Evolutionary conservation across 1,140 invertebrate genomes (phyloP), one percentile per base, ranked within the genome.

Genomic region (Triops cancriformis): DNA sequence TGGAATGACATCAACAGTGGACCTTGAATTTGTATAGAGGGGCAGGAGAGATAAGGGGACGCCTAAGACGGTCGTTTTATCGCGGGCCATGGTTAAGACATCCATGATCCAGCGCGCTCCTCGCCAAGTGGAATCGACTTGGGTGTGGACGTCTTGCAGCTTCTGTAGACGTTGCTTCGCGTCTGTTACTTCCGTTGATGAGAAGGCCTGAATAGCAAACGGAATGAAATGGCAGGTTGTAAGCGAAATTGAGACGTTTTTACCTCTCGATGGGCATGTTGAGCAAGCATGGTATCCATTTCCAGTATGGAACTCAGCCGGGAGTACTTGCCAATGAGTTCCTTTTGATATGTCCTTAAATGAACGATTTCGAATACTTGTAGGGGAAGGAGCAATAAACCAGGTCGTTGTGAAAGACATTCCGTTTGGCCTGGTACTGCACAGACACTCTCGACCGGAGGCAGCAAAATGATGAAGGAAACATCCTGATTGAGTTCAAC

Each of bases 51-150:
- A 79, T 7, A 85, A 76, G 12, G 81, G 79, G 28, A 86, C 81
- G 1, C 84, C 86, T 72, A 82, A 82, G 42, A 81, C 81, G n/a
- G 81, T 80, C 64, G 82, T 83, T 79, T 93, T 92, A 82, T 97
- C 96, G 77, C 96, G 87, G 1, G 96, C 95, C 83, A 95, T 96
- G 0, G 93, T 91, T 51, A 98, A 93, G 2, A 97, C 90, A 82
- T 98, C 95, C 88, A 97, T 94, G 0, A 98, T 88, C 97, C 97
- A 99, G 14, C 97, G 89, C 3, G 94, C 91, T 27, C 91, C 90
- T 83, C 96, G 96, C 97, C 97, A 98, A 1, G 94, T 90, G 0
- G 87, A 83, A 80, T 96, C 95, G 12, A 96, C 86, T 81, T 91
- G 92, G 1, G 88, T 86, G 82, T 95, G 94, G 5, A 96, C 87